phyloP scores from a whole-genome alignment of 2,113 vertebrate genomes.

The Seriola quinqueradiata region DNA sequence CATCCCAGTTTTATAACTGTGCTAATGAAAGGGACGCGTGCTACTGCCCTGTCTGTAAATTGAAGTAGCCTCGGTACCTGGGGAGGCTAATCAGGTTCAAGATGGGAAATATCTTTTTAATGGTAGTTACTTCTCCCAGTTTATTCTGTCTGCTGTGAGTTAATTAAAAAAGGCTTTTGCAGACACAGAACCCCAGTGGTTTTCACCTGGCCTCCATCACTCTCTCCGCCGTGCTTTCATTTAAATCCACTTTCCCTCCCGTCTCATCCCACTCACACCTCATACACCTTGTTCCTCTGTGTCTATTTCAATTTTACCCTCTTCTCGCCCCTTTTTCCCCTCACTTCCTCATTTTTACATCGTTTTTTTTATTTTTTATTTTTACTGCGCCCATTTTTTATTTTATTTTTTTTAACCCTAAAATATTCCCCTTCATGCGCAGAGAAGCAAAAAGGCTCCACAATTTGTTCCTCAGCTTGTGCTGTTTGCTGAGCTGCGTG shows the following conservation, averaged over 20 bases:
- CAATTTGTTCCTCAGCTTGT: neutral
- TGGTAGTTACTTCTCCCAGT: slow-evolving; percentile 50
- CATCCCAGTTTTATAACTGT: neutral
- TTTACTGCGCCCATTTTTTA: slow-evolving; percentile 21
- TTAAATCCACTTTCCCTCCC: slow-evolving; percentile 40
- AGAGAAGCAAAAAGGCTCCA: neutral
- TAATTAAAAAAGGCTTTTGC: slow-evolving; percentile 70
- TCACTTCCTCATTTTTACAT: slow-evolving; percentile 5
- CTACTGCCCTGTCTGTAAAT: slow-evolving; percentile 29
- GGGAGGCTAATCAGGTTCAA: slow-evolving; percentile 59
- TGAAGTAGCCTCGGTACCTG: slow-evolving; percentile 38
- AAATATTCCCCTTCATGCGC: slow-evolving; percentile 24
- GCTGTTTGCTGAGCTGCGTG: slow-evolving; percentile 11
- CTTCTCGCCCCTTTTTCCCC: neutral
- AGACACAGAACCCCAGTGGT: slow-evolving; percentile 53
- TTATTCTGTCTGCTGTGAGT: slow-evolving; percentile 63
- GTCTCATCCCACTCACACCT: slow-evolving; percentile 44
- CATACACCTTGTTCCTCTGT: slow-evolving; percentile 1
- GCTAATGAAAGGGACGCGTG: neutral
- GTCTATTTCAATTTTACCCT: slow-evolving; percentile 27
- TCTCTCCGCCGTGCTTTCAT: slow-evolving; percentile 31
- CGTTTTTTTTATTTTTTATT: neutral
- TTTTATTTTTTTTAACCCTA: slow-evolving; percentile 6
- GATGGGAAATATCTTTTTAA: slow-evolving; percentile 67
- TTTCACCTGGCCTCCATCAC: slow-evolving; percentile 53